A percentile compares a stretch with the other conserved stretches of the same genome.
phyloP scores from a whole-genome alignment of 2,797 vertebrate genomes.

The Sciurus vulgaris region DNA sequence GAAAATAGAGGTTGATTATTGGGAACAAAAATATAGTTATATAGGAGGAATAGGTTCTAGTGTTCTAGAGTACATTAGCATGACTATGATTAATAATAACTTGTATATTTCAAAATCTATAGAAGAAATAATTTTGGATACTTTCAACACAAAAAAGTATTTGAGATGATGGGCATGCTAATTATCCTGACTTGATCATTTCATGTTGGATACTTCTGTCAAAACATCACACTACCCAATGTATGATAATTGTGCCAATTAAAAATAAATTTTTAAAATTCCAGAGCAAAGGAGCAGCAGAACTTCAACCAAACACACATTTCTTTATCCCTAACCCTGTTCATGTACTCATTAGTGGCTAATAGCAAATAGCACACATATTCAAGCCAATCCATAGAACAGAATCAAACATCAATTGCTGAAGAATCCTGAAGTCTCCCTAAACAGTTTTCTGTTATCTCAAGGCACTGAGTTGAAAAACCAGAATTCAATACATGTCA shows the following conservation, averaged over 20 bases:
- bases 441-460: neutral
- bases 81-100: too few species aligned
- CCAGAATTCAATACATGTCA: neutral
- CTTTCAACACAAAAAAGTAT: neutral
- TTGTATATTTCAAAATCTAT: neutral
- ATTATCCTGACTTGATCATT: neutral
- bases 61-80: too few species aligned
- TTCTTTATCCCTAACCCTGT: neutral
- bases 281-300: neutral
- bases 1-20: neutral
- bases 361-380: neutral
- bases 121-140: neutral
- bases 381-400: neutral
- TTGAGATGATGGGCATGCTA: neutral
- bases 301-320: neutral
- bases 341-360: rapidly evolving
- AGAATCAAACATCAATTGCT: neutral
- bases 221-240: neutral
- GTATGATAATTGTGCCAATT: neutral
- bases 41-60: neutral
- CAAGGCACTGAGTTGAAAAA: neutral
- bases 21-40: neutral
- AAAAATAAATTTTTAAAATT: neutral
- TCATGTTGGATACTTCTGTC: neutral
- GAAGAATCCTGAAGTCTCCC: neutral